Evolutionary conservation across 2,113 vertebrate genomes (phyloP).

Genomic region (Chaetura pelagica): DNA sequence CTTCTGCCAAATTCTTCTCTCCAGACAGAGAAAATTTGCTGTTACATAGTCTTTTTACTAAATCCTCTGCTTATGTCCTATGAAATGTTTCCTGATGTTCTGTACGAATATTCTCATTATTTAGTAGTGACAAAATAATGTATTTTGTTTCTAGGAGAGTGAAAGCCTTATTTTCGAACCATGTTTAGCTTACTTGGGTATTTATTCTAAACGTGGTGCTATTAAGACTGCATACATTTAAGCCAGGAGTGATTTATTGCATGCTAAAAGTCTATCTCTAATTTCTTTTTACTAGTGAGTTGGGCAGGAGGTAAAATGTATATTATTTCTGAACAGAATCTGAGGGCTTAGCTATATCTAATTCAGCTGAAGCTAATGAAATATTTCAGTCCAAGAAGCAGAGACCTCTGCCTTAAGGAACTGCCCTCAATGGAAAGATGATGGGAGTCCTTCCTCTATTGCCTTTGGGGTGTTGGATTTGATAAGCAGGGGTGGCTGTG

Average conservation of each 20-base stretch:
- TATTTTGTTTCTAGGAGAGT: constrained; percentile 58
- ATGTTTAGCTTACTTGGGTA: constrained; percentile 34
- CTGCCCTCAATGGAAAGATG: background rate
- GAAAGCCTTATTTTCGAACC: constrained; percentile 55
- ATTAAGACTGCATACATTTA: constrained; percentile 46
- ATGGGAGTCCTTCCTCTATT: background rate
- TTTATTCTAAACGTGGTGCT: constrained; percentile 23
- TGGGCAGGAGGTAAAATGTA: background rate
- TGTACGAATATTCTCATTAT: constrained; percentile 45
- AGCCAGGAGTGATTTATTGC: constrained; percentile 12
- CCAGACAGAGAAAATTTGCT: background rate
- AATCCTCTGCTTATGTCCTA: background rate
- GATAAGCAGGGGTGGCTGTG: background rate
- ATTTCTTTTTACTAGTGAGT: constrained; percentile 24
- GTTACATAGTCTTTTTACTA: background rate
- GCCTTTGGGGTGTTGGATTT: background rate
- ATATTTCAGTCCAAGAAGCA: background rate
- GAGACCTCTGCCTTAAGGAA: background rate
- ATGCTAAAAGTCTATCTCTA: constrained; percentile 3
- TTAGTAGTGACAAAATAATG: constrained; percentile 50
- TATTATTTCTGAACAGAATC: background rate
- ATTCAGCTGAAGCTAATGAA: background rate
- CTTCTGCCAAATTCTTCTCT: background rate
- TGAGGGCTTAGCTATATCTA: background rate
- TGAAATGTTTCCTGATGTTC: constrained; percentile 41